Base-by-base conservation (phyloP, 2,113 vertebrate genomes). In the Archilochus colubris region DNA sequence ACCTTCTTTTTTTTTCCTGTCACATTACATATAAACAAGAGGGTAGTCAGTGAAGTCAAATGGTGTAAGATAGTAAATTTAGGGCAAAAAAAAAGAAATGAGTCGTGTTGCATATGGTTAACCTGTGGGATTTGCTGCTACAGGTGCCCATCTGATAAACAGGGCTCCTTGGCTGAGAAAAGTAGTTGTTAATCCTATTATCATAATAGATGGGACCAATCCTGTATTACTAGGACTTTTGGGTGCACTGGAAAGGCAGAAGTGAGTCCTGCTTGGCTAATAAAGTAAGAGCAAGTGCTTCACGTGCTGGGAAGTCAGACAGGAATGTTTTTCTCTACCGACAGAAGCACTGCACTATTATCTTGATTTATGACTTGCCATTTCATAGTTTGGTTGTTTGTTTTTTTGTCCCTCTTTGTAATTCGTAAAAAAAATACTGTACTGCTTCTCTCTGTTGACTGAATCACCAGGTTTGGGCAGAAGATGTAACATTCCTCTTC, bases 331-430 rank as follows among this genome's bases (percentile, higher is more conserved):
- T 50, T 93, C 76, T 96, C 89, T 53, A 43, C 0, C 11, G 84
- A 82, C 55, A 85, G 40, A 82, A 91, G 22, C 61, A 31, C 61
- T 50, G 44, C 62, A 48, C 64, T 64, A 46, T 91, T 94, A 91
- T 50, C 76, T 94, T 95, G 76, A 95, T 88, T 59, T 95, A 78
- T 66, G 74, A 90, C 58, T 91, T 93, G 62, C 81, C 77, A 57
- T 93, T 91, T 92, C 6, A 2, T 79, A 81, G 57, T 72, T 94
- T 96, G 27, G 62, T 79, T 91, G 58, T 54, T 85, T 93, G 85
- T 64, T 95, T 94, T 80, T 94, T 93, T 95, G 51, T 73, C 82
- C 88, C 78, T 62, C 82, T 88, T 81, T 93, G 75, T 86, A 93
- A 89, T 93, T 94, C 86, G 57, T 82, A 80, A 81, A 30, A 54